Percentiles rank a stretch among this genome's conserved stretches.
phyloP scores from a whole-genome alignment of 2,888 invertebrate species.

The Eilema caniola region DNA sequence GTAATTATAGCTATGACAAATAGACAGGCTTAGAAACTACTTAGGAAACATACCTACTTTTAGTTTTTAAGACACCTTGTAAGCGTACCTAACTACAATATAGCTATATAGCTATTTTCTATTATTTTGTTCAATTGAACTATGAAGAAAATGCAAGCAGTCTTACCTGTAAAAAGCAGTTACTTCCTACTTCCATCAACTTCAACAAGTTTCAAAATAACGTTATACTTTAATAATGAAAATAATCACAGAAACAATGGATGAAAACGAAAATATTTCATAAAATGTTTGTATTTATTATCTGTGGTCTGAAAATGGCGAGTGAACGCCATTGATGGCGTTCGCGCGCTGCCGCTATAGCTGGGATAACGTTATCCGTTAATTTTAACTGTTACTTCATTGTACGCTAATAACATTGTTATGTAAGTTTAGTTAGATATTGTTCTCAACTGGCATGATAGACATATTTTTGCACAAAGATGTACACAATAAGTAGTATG shows the following conservation, averaged over 20 bases:
- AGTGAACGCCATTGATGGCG: not conserved
- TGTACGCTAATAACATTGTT: slow-evolving; percentile 18
- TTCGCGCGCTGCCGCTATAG: slow-evolving; percentile 24
- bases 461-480: slow-evolving; percentile 46
- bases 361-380: slow-evolving; percentile 44
- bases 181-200: not conserved
- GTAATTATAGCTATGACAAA: slow-evolving; percentile 66
- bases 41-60: slow-evolving; percentile 46
- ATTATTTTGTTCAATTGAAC: slow-evolving; percentile 27
- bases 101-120: slow-evolving; percentile 49
- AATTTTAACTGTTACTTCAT: slow-evolving; percentile 48
- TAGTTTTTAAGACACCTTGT: slow-evolving; percentile 53
- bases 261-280: too few species aligned
- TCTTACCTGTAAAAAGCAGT: too few species aligned
- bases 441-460: slow-evolving; percentile 41
- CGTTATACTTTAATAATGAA: too few species aligned
- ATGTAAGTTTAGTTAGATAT: slow-evolving; percentile 25
- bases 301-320: not conserved
- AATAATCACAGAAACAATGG: too few species aligned
- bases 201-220: not conserved
- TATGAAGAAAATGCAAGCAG: not conserved
- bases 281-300: not conserved
- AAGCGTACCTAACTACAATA: slow-evolving; percentile 46
- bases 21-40: slow-evolving; percentile 54
- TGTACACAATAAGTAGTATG: slow-evolving; percentile 29